Conservation (phyloP, 2,797 vertebrate species). For the Sternarchorhynchus goeldii region DNA sequence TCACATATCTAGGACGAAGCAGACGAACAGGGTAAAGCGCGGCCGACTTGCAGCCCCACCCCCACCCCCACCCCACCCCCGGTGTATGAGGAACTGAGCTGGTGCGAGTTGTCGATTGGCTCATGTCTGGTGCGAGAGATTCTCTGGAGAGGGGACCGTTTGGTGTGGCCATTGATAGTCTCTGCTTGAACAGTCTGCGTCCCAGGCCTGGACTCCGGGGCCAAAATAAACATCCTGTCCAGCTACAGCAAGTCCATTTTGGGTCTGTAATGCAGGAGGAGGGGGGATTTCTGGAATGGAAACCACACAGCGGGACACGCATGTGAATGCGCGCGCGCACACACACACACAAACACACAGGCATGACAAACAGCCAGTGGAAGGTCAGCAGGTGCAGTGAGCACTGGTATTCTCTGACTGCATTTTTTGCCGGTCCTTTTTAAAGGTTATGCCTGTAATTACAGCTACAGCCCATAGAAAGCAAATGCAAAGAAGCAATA, state of each 20-base stretch:
- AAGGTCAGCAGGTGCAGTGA: constrained; percentile 31
- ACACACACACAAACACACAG: neutral
- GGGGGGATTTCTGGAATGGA: constrained; percentile 91
- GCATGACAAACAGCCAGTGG: constrained; percentile 27
- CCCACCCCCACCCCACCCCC: constrained; percentile 39
- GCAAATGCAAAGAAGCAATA: constrained; percentile 9
- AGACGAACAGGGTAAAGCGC: constrained; percentile 66
- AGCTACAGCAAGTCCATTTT: constrained; percentile 99
- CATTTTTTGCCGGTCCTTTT: constrained; percentile 35
- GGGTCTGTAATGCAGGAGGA: constrained; percentile 99
- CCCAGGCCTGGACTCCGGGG: constrained; percentile 73
- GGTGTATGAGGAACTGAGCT: constrained; percentile 77
- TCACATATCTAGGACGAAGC: constrained; percentile 80
- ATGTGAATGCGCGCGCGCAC: constrained; percentile 20
- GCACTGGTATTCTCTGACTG: constrained; percentile 27
- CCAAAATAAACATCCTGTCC: constrained; percentile 75
- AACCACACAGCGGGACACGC: constrained; percentile 39
- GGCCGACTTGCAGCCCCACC: constrained; percentile 67
- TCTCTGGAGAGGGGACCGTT: constrained; percentile 65
- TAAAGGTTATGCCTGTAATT: constrained; percentile 47
- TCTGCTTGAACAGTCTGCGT: constrained; percentile 83
- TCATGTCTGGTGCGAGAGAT: constrained; percentile 67
- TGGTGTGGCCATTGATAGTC: constrained; percentile 82
- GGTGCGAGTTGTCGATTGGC: constrained; percentile 76
- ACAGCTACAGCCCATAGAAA: constrained; percentile 31